Base-by-base conservation (phyloP, 2,113 vertebrate species). In the Dicaeum eximium region DNA sequence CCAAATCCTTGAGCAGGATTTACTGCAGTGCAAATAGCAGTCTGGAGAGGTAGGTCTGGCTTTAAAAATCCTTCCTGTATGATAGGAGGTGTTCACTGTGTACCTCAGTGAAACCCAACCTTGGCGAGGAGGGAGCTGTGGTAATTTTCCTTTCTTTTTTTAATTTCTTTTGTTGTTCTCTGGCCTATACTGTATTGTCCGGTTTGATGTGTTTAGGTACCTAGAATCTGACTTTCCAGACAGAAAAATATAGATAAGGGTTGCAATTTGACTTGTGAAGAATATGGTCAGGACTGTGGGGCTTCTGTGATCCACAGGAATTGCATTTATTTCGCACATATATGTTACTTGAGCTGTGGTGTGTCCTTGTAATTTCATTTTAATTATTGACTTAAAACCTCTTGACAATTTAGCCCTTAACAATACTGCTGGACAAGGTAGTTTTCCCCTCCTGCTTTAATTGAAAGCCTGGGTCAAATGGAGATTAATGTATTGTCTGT, bases 31-130 rank as follows among this genome's bases (percentile, higher is more conserved):
- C 56, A 85, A 78, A 64, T 31, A 14, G 44, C 19, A 1, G 10
- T 44, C 51, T 58, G 47, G 47, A 73, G 70, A 56, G 30, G 47
- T 45, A 73, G 60, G 48, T 64, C 25, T 78, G 15, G 28, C 77
- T 66, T 42, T 45, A 14, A 58, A 87, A 79, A n/a, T 28, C n/a
- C 19, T 5, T 6, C 65, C 13, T 47, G 30, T 60, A 0, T 15
- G 10, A 11, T 4, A 22, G 13, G 15, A 40, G 9, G 2, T 13
- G 3, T 30, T 89, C 17, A 1, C 13, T 71, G 0, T 28, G 30
- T 28, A 19, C n/a, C 31, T n/a, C 60, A 33, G 11, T 10, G 23
- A 66, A 81, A 67, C 74, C 25, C 30, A 75, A 0, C 27, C 1
- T 38, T 45, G n/a, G 7, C 37, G 28, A 22, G 27, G 5, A 71